phyloP scores from a whole-genome alignment of 2,888 invertebrate species.

The Watsonalla cultraria region DNA sequence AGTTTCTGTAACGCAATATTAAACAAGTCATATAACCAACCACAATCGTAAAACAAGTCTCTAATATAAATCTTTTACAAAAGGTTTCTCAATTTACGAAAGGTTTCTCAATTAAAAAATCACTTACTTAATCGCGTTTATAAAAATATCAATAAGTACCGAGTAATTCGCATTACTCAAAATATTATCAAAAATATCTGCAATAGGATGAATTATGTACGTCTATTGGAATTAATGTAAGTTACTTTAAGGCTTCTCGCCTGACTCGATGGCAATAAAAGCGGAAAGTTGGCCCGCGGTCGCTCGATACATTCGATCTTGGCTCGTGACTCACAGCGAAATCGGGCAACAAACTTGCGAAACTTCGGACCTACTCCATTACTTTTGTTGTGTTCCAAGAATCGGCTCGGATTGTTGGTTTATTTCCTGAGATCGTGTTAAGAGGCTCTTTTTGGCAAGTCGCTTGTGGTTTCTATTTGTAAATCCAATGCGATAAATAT shows the following conservation, averaged over 20 bases:
- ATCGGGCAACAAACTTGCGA: constrained; percentile 45
- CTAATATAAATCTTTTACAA: too few relatives aligned
- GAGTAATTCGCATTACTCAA: neutral
- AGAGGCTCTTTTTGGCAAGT: constrained; percentile 16
- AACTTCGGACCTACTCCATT: constrained; percentile 33
- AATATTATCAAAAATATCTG: neutral
- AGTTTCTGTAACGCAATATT: too few relatives aligned
- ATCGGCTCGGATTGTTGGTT: constrained; percentile 26
- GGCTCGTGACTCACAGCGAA: constrained; percentile 47
- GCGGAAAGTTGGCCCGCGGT: constrained; percentile 32
- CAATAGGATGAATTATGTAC: constrained; percentile 6
- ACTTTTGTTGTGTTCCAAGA: constrained; percentile 32
- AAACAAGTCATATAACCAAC: too few relatives aligned
- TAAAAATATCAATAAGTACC: too few relatives aligned
- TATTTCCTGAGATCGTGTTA: constrained; percentile 29
- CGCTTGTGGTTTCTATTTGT: constrained; percentile 14
- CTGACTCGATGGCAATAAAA: constrained; percentile 43
- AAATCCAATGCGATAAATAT: neutral
- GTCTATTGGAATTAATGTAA: constrained; percentile 32
- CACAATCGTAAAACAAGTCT: too few relatives aligned
- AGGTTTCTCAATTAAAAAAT: too few relatives aligned
- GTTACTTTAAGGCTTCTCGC: constrained; percentile 48
- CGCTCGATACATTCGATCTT: constrained; percentile 45
- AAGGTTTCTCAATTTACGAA: too few relatives aligned
- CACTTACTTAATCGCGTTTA: too few relatives aligned